Conservation (phyloP, 2,113 vertebrate species). For the Brienomyrus longianalis region DNA sequence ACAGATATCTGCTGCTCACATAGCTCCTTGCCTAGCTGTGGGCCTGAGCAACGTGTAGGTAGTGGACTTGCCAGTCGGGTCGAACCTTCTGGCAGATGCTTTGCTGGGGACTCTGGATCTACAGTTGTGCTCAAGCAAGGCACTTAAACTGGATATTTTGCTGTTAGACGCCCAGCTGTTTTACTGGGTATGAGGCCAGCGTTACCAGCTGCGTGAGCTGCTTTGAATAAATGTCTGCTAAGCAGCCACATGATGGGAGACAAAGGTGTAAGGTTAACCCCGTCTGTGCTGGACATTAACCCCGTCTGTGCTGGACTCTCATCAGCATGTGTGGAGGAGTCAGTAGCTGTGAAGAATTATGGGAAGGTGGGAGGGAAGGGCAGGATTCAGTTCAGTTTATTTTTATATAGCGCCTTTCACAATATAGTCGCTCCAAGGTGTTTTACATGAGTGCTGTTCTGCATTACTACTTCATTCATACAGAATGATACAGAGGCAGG, state of each 20-base stretch:
- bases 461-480: not conserved
- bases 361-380: conserved; percentile 15
- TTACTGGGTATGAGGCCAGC: not conserved
- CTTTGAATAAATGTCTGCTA: not conserved
- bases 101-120: not conserved
- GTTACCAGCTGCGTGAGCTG: not conserved
- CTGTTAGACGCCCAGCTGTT: not conserved
- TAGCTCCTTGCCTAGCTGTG: not conserved
- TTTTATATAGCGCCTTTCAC: not conserved
- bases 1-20: not conserved
- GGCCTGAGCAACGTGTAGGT: not conserved
- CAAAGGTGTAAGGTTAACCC: not conserved
- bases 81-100: not conserved
- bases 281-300: not conserved
- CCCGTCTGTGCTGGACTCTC: not conserved
- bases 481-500: not conserved
- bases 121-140: not conserved
- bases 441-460: not conserved
- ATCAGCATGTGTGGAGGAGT: conserved; percentile 32
- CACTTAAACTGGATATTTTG: not conserved
- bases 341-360: conserved; percentile 12
- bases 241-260: not conserved
- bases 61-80: no score
- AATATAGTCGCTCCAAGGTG: not conserved
- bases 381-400: not conserved